Evolutionary conservation across 2,888 invertebrate genomes (phyloP).

Genomic region (Nemurella pictetii): DNA sequence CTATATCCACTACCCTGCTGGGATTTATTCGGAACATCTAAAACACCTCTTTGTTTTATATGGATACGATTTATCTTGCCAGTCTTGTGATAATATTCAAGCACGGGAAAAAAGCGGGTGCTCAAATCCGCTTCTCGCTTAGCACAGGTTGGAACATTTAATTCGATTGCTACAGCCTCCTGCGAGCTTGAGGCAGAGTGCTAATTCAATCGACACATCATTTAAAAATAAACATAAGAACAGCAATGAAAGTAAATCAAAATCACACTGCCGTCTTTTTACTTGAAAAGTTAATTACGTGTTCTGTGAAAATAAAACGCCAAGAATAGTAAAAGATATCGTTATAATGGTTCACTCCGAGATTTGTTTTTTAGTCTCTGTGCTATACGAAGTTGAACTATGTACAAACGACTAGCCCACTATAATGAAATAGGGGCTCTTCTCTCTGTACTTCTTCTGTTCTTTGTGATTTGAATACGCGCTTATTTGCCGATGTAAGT

Average conservation of each 20-base stretch:
- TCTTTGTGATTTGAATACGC: slow-evolving; percentile 1
- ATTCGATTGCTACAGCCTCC: not conserved
- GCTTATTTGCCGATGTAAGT: not conserved
- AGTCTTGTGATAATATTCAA: not conserved
- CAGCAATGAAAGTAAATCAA: not conserved
- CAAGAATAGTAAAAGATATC: not conserved
- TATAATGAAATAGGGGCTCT: not conserved
- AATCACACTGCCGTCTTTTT: not conserved
- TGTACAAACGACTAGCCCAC: not conserved
- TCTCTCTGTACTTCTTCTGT: not conserved
- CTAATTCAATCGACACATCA: not conserved
- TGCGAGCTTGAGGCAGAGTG: not conserved
- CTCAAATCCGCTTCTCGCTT: not conserved
- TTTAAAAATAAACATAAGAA: not conserved
- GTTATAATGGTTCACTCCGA: not conserved
- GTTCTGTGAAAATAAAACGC: not conserved
- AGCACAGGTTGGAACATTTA: not conserved
- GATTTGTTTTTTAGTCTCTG: too few species aligned
- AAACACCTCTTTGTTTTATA: not conserved
- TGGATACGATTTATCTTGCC: not conserved
- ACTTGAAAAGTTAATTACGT: not conserved
- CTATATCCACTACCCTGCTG: not conserved
- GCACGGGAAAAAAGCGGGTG: not conserved
- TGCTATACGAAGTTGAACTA: too few species aligned
- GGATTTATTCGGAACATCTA: not conserved